A percentile compares a stretch with the other conserved stretches of the same genome.
These are phyloP conservation scores for Leucopsar rothschildi DNA, from an alignment of 2,113 vertebrate genomes.

Conservation along the genomic window DNA sequence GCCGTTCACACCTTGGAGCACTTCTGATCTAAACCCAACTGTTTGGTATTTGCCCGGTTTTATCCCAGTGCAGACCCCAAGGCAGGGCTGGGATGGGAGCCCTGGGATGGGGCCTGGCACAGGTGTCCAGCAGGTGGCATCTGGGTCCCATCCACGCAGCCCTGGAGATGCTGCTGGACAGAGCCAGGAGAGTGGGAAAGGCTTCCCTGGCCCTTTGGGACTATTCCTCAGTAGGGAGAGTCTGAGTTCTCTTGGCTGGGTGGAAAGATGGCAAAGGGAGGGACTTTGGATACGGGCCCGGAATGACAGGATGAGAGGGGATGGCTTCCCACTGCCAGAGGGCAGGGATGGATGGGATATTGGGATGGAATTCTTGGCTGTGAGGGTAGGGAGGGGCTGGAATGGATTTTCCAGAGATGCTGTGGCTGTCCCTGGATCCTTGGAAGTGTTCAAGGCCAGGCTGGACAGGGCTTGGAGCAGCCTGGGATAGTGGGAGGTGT, in stretches of 20 bases:
- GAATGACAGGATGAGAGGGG: background rate
- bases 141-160: background rate
- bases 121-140: conserved; percentile 39
- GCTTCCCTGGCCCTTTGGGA: background rate
- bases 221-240: accelerated
- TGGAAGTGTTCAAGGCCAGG: background rate
- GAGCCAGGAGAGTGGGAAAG: background rate
- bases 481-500: background rate
- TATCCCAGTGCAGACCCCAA: background rate
- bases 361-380: background rate
- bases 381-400: background rate
- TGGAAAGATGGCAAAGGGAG: background rate
- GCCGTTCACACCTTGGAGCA: background rate
- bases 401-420: accelerated
- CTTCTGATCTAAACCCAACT: background rate
- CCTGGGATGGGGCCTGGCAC: too few relatives aligned
- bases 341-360: background rate
- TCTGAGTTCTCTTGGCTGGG: too few relatives aligned
- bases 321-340: background rate
- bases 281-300: background rate
- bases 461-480: accelerated
- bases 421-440: background rate
- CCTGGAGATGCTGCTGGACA: background rate
- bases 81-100: background rate
- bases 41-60: background rate